Evolutionary conservation across 23 tunicate species (phyloP).

Genomic region (Styela plicata): DNA sequence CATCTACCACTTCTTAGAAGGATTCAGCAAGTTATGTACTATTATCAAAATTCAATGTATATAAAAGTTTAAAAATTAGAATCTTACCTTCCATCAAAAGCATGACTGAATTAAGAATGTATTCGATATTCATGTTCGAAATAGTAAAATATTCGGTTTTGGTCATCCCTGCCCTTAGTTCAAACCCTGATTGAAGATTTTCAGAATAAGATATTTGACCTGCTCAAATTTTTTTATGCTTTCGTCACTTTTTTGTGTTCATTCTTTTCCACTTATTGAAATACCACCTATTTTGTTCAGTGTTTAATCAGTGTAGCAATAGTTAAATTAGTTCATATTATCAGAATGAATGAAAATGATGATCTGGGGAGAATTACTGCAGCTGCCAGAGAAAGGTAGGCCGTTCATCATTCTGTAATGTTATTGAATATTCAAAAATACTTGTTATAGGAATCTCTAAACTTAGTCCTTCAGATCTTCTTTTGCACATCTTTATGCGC

Average conservation of each 20-base stretch:
- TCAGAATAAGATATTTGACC: background rate
- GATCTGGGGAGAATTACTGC: constrained; percentile 11
- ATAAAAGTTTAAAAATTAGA: too few relatives aligned
- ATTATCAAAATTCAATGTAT: too few relatives aligned
- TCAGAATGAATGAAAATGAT: constrained; percentile 20
- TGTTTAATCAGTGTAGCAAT: background rate
- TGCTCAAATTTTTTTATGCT: background rate
- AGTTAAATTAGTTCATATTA: background rate
- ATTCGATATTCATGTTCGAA: background rate
- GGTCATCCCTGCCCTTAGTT: background rate
- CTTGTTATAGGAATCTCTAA: too few relatives aligned
- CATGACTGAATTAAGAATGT: background rate
- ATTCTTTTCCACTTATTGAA: background rate
- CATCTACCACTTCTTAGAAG: too few relatives aligned
- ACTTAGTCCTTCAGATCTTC: too few relatives aligned
- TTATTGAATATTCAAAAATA: too few relatives aligned
- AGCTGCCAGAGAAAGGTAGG: constrained; percentile 30
- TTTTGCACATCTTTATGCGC: too few relatives aligned
- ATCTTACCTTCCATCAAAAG: too few relatives aligned
- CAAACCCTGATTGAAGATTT: too few relatives aligned
- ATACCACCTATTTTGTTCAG: background rate
- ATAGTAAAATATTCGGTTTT: background rate
- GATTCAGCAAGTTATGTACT: too few relatives aligned
- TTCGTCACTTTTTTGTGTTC: background rate
- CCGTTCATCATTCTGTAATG: too few relatives aligned